These are phyloP conservation scores for Cataglyphis livida DNA, from an alignment of 2,888 invertebrate genomes.

Conservation along the genomic window DNA sequence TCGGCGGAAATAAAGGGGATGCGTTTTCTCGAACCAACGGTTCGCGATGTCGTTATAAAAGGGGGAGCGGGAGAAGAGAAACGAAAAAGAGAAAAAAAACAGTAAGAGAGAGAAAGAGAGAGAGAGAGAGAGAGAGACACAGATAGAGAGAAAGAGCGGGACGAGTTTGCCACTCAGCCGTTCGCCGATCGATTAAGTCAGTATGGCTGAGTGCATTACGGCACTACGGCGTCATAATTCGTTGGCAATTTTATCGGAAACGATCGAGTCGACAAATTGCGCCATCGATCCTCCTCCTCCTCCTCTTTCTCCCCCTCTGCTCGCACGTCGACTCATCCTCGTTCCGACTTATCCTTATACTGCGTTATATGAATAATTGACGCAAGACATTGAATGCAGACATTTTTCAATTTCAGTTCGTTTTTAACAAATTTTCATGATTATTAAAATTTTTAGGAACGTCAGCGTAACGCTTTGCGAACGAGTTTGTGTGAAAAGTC, in stretches of 20 bases:
- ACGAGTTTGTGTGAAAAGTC: conserved; percentile 15
- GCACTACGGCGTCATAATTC: conserved; percentile 46
- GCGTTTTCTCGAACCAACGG: conserved; percentile 50
- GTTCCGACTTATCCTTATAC: conserved; percentile 4
- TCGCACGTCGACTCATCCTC: conserved; percentile 22
- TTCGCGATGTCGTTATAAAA: conserved; percentile 38
- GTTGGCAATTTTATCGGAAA: conserved; percentile 52
- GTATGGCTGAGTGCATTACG: conserved; percentile 50
- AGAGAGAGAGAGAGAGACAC: not conserved
- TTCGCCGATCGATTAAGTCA: conserved; percentile 53
- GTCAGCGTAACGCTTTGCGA: not conserved
- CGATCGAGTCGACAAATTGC: conserved; percentile 55
- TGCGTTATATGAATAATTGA: conserved; percentile 6
- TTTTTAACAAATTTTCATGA: conserved; percentile 58
- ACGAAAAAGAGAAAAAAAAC: conserved; percentile 9
- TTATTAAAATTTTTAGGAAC: not conserved
- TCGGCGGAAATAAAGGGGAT: conserved; percentile 46
- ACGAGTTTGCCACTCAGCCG: conserved; percentile 65
- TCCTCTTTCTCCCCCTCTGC: not conserved
- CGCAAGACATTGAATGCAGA: not conserved
- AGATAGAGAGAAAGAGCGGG: not conserved
- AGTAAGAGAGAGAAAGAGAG: not conserved
- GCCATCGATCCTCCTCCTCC: conserved; percentile 34
- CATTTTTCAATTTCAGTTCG: not conserved
- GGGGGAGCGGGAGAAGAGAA: not conserved